Base-by-base conservation (phyloP, 2,113 vertebrate species). In the Pseudopodoces humilis region DNA sequence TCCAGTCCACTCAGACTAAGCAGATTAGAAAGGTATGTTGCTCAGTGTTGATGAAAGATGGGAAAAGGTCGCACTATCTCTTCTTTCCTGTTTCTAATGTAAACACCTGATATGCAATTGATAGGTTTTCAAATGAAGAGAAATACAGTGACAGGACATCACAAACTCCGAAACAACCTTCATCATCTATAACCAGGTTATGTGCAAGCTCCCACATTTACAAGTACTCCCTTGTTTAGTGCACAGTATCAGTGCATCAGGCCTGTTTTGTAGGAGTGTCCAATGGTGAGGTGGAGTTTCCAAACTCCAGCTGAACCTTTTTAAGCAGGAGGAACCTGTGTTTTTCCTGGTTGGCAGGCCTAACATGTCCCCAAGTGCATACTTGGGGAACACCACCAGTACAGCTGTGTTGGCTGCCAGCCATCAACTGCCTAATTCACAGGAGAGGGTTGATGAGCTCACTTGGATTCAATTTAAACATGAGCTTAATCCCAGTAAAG, bases 371-470 rank as follows among this genome's bases (percentile, higher is more conserved):
- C 84, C 85, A 43, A 43, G 67, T 53, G 37, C 0, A 0, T 82
- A 33, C 56, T 49, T 83, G 76, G 91, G 87, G 80, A 92, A 9
- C 46, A 83, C 59, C 86, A 86, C 23, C 27, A 20, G 16, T 86
- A 58, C 74, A 87, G 78, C 78, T 92, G 70, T 83, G 67, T 39
- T 95, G 93, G 81, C 74, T 76, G 86, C 63, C 63, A 87, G 78
- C 86, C 77, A 79, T n/a, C 44, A 84, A 1, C 47, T 41, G 59
- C 63, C 58, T 58, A 33, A 25, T 39, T 80, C 68, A 64, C 47
- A 71, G 27, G 33, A 75, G 44, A 78, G 23, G 35, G 55, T 74
- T 90, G 91, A 81, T 92, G 88, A 83, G 65, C 52, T 56, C 50
- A 46, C 56, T 88, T 88, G 76, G 86, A 83, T 67, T 70, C 80